phyloP scores from a whole-genome alignment of 2,797 vertebrate species.

The Notolabrus celidotus region DNA sequence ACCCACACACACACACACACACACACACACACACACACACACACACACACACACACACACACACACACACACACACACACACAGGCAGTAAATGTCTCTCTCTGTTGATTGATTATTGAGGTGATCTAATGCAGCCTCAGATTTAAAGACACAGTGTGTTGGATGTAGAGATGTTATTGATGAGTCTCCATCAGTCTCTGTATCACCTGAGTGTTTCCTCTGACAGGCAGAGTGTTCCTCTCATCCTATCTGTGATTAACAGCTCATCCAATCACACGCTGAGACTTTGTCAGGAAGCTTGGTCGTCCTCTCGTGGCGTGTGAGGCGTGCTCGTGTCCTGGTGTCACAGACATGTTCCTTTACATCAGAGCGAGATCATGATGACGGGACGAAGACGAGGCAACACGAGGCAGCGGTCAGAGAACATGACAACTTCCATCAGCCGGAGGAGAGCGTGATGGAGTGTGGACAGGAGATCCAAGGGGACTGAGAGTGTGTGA shows the following conservation, averaged over 20 bases:
- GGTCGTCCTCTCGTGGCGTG: conserved; percentile 29
- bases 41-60: too few species aligned
- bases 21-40: too few species aligned
- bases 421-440: conserved; percentile 34
- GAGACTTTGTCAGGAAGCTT: conserved; percentile 23
- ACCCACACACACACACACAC: too few species aligned
- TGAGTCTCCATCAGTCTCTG: conserved; percentile 8
- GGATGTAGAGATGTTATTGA: not conserved
- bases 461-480: conserved; percentile 26
- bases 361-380: conserved; percentile 34
- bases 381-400: conserved; percentile 41
- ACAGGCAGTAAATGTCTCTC: conserved; percentile 73
- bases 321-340: conserved; percentile 17
- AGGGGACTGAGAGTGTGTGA: not conserved
- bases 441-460: conserved; percentile 31
- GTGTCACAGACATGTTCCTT: conserved; percentile 31
- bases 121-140: conserved; percentile 37
- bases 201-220: not conserved
- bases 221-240: too few species aligned
- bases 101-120: conserved; percentile 66
- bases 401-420: conserved; percentile 29
- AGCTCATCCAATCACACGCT: conserved; percentile 19
- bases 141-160: conserved; percentile 15
- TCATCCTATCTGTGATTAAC: conserved; percentile 4
- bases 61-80: too few species aligned